phyloP scores from a whole-genome alignment of 2,113 vertebrate species.

The Pimephales promelas region DNA sequence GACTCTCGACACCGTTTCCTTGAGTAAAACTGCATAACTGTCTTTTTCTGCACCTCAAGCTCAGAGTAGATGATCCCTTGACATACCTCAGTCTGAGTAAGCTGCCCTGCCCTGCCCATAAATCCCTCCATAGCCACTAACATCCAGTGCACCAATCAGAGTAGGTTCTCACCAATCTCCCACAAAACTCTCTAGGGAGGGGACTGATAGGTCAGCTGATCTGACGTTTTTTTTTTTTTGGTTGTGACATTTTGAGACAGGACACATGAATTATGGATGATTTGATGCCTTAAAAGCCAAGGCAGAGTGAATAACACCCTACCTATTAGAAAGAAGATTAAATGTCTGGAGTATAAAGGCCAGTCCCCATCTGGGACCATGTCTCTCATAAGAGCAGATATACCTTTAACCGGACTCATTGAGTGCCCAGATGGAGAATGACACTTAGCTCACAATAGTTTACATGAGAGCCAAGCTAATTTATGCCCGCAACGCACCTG shows the following conservation, averaged over 20 bases:
- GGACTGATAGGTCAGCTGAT: slow-evolving; percentile 30
- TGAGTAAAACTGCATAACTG: not conserved
- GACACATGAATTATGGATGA: slow-evolving; percentile 54
- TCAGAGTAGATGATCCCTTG: slow-evolving; percentile 12
- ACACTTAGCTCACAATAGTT: not conserved
- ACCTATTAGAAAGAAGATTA: slow-evolving; percentile 30
- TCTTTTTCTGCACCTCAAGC: not conserved
- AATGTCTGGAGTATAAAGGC: slow-evolving; percentile 29
- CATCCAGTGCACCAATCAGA: slow-evolving; percentile 2
- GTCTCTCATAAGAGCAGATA: slow-evolving; percentile 5
- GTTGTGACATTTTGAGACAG: slow-evolving; percentile 49
- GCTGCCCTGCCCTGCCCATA: not conserved
- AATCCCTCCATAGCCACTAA: slow-evolving; percentile 1
- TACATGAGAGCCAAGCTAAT: not conserved
- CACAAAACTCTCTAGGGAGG: slow-evolving; percentile 14
- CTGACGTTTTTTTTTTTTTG: slow-evolving; percentile 5
- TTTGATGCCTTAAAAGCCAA: slow-evolving; percentile 30
- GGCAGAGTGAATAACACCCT: slow-evolving; percentile 11
- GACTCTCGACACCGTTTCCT: not conserved
- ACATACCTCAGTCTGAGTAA: not conserved
- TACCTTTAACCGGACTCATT: slow-evolving; percentile 14
- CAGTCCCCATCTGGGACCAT: slow-evolving; percentile 8
- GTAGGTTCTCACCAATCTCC: no score
- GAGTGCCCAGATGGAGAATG: not conserved
- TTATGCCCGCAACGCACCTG: not conserved